Conservation (phyloP, 2,113 vertebrate genomes). For the Vidua macroura region DNA sequence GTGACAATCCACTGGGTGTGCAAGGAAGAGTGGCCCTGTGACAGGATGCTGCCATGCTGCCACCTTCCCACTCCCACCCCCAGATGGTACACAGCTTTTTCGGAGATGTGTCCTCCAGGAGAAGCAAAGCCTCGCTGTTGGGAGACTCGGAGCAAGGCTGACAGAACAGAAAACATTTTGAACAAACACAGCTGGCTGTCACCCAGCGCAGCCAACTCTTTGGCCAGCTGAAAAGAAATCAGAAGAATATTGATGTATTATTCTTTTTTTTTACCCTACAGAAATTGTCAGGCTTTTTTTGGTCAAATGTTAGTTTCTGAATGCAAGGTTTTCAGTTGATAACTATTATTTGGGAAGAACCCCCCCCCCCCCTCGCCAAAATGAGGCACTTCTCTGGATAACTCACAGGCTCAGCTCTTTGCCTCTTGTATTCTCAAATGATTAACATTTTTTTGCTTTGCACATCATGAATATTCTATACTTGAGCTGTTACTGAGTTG, state of each 20-base stretch:
- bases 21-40: not conserved
- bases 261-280: not conserved
- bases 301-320: not conserved
- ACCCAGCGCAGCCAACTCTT: not conserved
- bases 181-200: conserved; percentile 55
- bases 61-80: not conserved
- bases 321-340: not conserved
- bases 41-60: not conserved
- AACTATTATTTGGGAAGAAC: not conserved
- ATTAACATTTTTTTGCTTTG: conserved; percentile 54
- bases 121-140: not conserved
- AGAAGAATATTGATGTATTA: conserved; percentile 37
- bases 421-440: conserved; percentile 38
- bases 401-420: conserved; percentile 6
- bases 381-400: not conserved
- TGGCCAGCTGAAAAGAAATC: conserved; percentile 55
- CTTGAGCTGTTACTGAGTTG: conserved; percentile 54
- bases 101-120: not conserved
- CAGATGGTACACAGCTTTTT: rapidly evolving
- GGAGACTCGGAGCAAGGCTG: not conserved
- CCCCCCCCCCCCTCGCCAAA: no score
- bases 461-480: conserved; percentile 61
- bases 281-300: conserved; percentile 3
- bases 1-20: not conserved
- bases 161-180: not conserved